Evolutionary conservation across 2,888 invertebrate genomes (phyloP), one percentile per base, ranked within the genome.

Genomic region (Trissoscelio sp.): DNA sequence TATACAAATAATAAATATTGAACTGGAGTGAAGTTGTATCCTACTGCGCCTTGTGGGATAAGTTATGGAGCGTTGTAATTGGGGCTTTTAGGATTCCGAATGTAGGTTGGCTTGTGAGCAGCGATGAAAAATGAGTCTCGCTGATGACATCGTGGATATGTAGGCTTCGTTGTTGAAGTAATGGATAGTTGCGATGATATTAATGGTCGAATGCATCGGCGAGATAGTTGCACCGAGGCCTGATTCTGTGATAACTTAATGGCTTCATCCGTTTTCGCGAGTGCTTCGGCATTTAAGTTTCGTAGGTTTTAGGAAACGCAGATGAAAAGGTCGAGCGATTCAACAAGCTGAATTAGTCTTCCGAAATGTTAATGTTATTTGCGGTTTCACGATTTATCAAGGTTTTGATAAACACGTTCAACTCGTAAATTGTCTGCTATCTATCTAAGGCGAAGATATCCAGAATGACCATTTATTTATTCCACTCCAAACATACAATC

Each of bases 181-280:
- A 62, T 62, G 46, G 44, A 31, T 46, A 7, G 28, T n/a, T 7
- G 16, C 16, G 11, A 22, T 18, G 62, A 62, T 31, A 22, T 31
- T 62, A 62, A 62, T 62, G 31, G 44, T 31, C 7, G 62, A 46
- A 24, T n/a, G 31, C 44, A 9, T 46, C 12, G 46, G 4, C 18
- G 60, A 60, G 22, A 28, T 53, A 7, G 12, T 22, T 34, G 20
- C 11, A 11, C 3, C 20, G 24, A 20, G 51, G 51, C 22, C 3
- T 22, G 46, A 62, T 62, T 46, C 12, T 18, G n/a, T 18, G 46
- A 62, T 44, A 60, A 39, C 16, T 44, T 62, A 62, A 44, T 62
- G 62, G 31, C 46, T 62, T 11, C 24, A 28, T 62, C 18, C 62
- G 46, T 16, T 46, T 31, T 14, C 14, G 16, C 16, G 28, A 62